Evolutionary conservation across 2,797 vertebrate genomes (phyloP).

Genomic region (Rhinoraja longicauda): DNA sequence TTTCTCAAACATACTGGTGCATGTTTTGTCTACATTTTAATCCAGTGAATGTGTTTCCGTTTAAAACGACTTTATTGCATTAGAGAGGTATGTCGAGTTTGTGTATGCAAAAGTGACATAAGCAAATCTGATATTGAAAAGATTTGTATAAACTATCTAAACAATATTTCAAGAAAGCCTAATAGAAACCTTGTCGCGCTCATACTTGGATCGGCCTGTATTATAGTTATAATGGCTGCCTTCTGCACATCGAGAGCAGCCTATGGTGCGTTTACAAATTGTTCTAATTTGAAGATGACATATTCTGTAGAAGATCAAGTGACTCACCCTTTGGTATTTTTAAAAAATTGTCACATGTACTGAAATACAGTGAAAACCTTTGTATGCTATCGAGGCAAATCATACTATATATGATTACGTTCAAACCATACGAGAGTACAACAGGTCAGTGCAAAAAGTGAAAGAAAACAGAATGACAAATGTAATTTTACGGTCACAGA

Average conservation of each 20-base stretch:
- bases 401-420: no score
- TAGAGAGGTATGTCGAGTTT: background rate
- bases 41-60: constrained; percentile 29
- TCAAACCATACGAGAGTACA: no score
- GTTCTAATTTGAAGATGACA: constrained; percentile 35
- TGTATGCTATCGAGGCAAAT: no score
- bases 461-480: no score
- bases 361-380: no score
- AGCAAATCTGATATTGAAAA: constrained; percentile 29
- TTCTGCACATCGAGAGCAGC: constrained; percentile 42
- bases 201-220: constrained; percentile 28
- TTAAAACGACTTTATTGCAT: constrained; percentile 40
- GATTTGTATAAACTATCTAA: constrained; percentile 16
- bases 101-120: background rate
- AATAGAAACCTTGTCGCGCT: constrained; percentile 38
- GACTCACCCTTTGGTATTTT: background rate
- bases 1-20: background rate
- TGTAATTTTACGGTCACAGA: no score
- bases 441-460: no score
- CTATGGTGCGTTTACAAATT: constrained; percentile 45
- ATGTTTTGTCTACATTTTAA: constrained; percentile 30
- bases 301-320: background rate
- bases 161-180: constrained; percentile 37
- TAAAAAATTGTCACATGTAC: no score
- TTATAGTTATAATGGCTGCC: constrained; percentile 36